Conservation (phyloP, 1,140 invertebrate species). For the Cydia strobilella region DNA sequence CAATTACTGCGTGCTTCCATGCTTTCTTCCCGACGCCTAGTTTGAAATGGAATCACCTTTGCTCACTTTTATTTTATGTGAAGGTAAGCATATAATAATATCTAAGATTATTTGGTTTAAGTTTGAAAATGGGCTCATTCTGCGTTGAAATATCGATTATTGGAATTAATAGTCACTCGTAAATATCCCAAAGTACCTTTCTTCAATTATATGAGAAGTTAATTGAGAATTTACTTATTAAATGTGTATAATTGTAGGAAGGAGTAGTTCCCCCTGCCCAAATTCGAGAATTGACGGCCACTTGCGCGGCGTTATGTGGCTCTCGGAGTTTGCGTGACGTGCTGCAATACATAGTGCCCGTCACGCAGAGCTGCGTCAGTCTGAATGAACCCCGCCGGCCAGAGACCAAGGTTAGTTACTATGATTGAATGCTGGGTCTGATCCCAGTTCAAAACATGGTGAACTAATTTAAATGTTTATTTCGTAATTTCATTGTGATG, state of each 20-base stretch:
- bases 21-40: constrained; percentile 97
- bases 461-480: too few relatives aligned
- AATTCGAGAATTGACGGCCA: constrained; percentile 61
- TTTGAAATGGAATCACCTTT: constrained; percentile 95
- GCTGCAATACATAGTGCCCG: constrained; percentile 66
- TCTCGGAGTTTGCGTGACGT: constrained; percentile 66
- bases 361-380: constrained; percentile 54
- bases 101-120: constrained; percentile 32
- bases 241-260: constrained; percentile 44
- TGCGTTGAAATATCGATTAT: too few relatives aligned
- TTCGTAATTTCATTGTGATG: too few relatives aligned
- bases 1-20: constrained; percentile 95
- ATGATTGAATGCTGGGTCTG: too few relatives aligned
- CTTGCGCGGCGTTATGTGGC: constrained; percentile 64
- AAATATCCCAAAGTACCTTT: too few relatives aligned
- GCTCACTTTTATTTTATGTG: constrained; percentile 90
- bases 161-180: too few relatives aligned
- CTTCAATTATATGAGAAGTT: too few relatives aligned
- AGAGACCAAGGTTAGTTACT: constrained; percentile 51
- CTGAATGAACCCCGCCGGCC: constrained; percentile 46
- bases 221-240: too few relatives aligned
- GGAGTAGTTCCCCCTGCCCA: constrained; percentile 55
- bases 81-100: constrained; percentile 81
- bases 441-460: too few relatives aligned
- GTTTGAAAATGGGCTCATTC: neutral